Conservation (phyloP, 2,797 vertebrate genomes). For the Diglossa cyanea region DNA sequence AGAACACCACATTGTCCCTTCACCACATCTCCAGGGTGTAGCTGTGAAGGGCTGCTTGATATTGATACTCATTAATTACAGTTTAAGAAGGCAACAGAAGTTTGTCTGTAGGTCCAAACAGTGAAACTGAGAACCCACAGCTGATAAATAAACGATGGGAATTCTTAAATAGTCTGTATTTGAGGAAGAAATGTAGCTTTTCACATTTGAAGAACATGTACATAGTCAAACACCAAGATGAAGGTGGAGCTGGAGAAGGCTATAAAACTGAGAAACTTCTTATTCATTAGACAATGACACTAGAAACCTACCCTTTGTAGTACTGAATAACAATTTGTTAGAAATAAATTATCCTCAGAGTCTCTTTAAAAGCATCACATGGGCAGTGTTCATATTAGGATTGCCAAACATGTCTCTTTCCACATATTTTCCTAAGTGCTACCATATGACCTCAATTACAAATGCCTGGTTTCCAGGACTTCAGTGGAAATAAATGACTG, state of each 20-base stretch:
- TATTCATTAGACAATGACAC: background rate
- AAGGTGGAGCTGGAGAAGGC: background rate
- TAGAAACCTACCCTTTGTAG: background rate
- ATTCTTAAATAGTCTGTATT: background rate
- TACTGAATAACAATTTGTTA: background rate
- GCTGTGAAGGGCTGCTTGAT: background rate
- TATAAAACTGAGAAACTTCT: background rate
- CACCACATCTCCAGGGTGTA: background rate
- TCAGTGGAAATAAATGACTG: background rate
- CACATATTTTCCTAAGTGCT: background rate
- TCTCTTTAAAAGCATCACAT: background rate
- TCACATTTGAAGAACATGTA: background rate
- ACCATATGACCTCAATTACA: background rate
- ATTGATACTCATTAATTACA: background rate
- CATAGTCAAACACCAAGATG: background rate
- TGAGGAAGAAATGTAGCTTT: background rate
- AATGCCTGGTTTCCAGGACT: background rate
- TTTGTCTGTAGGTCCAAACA: background rate
- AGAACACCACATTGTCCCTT: background rate
- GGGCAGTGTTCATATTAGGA: background rate
- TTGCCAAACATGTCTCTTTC: background rate
- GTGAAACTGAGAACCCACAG: rapidly evolving
- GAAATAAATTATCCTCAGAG: background rate
- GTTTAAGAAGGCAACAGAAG: background rate
- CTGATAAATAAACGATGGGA: background rate